phyloP scores from a whole-genome alignment of 2,113 vertebrate genomes.

The Tretioscincus oriximinensis region DNA sequence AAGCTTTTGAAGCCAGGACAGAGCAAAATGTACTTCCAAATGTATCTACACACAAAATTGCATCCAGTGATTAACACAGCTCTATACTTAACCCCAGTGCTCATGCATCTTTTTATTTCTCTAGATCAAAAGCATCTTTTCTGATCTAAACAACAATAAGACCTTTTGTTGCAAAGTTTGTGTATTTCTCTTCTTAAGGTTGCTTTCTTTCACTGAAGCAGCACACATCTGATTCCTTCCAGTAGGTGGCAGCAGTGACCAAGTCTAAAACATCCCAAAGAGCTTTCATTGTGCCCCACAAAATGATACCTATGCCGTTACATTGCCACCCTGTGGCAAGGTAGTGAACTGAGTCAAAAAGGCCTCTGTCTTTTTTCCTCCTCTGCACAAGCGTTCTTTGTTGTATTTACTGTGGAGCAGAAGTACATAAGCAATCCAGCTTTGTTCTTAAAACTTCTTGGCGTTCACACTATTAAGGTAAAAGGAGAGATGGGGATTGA shows the following conservation, averaged over 20 bases:
- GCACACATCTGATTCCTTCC: slow-evolving; percentile 56
- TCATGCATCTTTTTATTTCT: background rate
- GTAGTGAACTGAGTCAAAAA: background rate
- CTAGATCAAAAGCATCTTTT: background rate
- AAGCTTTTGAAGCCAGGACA: background rate
- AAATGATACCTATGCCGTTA: rapidly evolving
- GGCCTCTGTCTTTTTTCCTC: background rate
- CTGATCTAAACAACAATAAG: background rate
- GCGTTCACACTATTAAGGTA: background rate
- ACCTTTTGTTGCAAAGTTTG: background rate
- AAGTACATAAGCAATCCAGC: background rate
- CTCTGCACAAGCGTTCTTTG: background rate
- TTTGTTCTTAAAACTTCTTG: background rate
- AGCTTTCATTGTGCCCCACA: rapidly evolving
- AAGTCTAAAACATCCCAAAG: slow-evolving; percentile 32
- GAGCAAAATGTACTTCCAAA: background rate
- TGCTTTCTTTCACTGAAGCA: rapidly evolving
- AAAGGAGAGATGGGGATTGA: background rate
- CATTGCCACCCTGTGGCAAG: background rate
- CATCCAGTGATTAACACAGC: background rate
- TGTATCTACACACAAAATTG: background rate
- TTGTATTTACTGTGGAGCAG: background rate
- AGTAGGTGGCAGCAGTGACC: slow-evolving; percentile 61
- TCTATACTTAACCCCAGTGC: background rate
- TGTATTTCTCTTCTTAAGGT: rapidly evolving